A percentile compares a stretch with the other conserved stretches of the same genome.
Conservation (phyloP, 2,888 invertebrate species). For the Gerris lacustris region DNA sequence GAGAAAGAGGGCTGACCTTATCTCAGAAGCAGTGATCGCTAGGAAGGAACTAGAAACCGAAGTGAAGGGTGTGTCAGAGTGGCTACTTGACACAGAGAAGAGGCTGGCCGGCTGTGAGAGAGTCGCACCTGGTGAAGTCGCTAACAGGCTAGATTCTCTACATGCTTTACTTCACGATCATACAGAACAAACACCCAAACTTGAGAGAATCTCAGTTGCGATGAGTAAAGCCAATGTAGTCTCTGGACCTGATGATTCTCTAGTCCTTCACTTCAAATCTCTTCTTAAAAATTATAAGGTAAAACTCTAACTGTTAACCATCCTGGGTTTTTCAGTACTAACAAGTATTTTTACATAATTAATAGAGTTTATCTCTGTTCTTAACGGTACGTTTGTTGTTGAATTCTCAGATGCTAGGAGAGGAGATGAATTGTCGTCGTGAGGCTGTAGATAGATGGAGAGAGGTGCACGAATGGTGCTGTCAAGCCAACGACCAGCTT, state of each 20-base stretch:
- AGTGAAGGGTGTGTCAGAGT: conserved; percentile 62
- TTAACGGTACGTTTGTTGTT: no score
- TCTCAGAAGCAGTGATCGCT: conserved; percentile 68
- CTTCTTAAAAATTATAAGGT: neutral
- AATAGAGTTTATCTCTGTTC: no score
- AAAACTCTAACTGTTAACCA: neutral
- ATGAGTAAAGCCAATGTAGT: neutral
- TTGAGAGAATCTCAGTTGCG: conserved; percentile 58
- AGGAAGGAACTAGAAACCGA: conserved; percentile 74
- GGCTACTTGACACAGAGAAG: conserved; percentile 58
- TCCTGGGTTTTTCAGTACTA: no score
- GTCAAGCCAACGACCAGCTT: conserved; percentile 64
- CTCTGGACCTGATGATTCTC: neutral
- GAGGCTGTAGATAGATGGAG: conserved; percentile 67
- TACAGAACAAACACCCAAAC: conserved; percentile 65
- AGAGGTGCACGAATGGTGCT: conserved; percentile 67
- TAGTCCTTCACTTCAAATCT: neutral
- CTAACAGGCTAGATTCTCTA: conserved; percentile 61
- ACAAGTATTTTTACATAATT: no score
- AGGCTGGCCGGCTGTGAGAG: conserved; percentile 9
- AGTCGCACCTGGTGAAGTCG: conserved; percentile 58
- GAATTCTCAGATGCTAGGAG: conserved; percentile 46
- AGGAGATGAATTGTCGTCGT: conserved; percentile 60
- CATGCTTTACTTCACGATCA: conserved; percentile 74
- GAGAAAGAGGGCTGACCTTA: conserved; percentile 59